Percentiles rank a stretch among this genome's conserved stretches.
phyloP scores from a whole-genome alignment of 2,888 invertebrate genomes.

The Polyploca ridens region DNA sequence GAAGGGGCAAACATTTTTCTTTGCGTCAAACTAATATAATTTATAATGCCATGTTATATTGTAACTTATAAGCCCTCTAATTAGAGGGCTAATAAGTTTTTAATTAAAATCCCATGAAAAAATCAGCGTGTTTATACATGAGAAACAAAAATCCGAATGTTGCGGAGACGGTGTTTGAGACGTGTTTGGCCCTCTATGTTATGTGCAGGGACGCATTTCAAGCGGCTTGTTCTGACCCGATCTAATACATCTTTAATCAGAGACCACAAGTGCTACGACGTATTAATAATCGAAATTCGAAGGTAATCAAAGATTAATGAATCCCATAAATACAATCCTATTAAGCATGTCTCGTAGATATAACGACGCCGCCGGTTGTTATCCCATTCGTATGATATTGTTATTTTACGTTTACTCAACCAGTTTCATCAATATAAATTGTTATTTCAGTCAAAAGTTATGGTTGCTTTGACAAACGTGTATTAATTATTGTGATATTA shows the following conservation, averaged over 20 bases:
- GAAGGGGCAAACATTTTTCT: too few relatives aligned
- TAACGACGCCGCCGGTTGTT: background rate
- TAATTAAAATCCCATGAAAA: too few relatives aligned
- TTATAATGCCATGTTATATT: too few relatives aligned
- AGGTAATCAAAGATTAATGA: background rate
- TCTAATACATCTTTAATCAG: background rate
- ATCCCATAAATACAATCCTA: background rate
- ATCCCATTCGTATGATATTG: background rate
- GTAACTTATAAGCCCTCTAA: too few relatives aligned
- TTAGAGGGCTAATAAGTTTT: too few relatives aligned
- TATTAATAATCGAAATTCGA: too few relatives aligned
- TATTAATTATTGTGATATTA: background rate
- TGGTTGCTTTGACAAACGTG: constrained; percentile 1
- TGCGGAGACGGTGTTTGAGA: too few relatives aligned
- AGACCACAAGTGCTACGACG: background rate
- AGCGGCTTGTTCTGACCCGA: background rate
- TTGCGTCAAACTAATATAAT: too few relatives aligned
- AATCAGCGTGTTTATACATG: too few relatives aligned
- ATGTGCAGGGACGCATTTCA: background rate
- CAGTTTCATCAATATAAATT: constrained; percentile 2
- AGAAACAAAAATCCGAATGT: too few relatives aligned
- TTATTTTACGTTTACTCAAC: background rate
- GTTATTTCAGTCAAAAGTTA: constrained; percentile 6
- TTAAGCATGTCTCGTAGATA: background rate
- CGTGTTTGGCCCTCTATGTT: too few relatives aligned